Evolutionary conservation across 2,113 vertebrate species (phyloP).

Genomic region (Nesospiza acunhae): DNA sequence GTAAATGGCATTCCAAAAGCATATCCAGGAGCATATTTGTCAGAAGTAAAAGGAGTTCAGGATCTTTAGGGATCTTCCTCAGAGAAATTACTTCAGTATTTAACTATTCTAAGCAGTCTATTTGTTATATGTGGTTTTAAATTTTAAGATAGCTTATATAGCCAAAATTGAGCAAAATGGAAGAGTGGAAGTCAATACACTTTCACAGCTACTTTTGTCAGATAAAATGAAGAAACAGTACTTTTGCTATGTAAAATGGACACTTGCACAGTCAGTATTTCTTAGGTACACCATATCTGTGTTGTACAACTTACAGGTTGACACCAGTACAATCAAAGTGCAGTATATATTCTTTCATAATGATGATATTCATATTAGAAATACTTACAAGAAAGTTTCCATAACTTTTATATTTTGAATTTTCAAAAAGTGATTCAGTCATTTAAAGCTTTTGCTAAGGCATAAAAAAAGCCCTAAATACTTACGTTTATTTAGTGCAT

Average conservation of each 20-base stretch:
- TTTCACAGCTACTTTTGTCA: neutral
- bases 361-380: neutral
- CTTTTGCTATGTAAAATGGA: neutral
- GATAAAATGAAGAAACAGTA: neutral
- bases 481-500: rapidly evolving
- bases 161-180: neutral
- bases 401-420: neutral
- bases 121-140: neutral
- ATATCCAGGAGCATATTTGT: neutral
- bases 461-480: neutral
- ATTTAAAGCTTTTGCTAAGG: neutral
- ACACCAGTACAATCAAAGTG: neutral
- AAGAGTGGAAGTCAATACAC: neutral
- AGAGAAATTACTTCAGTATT: neutral
- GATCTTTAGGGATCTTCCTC: neutral
- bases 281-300: neutral
- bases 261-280: neutral
- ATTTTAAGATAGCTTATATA: neutral
- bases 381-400: neutral
- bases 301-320: neutral
- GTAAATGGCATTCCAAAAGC: neutral
- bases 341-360: neutral
- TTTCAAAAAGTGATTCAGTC: neutral
- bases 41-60: neutral
- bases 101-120: neutral